Evolutionary conservation across 1,140 invertebrate genomes (phyloP).

Genomic region (Zaprionus tsacasi): DNA sequence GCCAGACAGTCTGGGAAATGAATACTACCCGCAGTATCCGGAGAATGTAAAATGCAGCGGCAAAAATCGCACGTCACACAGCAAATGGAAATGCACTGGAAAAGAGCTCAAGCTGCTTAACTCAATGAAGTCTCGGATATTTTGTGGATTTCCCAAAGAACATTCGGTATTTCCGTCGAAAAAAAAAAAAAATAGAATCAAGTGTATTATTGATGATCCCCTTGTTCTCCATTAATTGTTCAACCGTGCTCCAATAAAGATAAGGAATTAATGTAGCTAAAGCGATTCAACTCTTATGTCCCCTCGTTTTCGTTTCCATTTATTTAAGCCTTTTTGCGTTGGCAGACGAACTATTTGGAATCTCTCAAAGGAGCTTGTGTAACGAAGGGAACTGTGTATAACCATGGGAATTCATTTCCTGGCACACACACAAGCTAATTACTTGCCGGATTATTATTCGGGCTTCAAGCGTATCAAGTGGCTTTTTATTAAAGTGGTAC

Average conservation of each 20-base stretch:
- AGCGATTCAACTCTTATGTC: too few species aligned
- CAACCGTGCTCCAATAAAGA: too few species aligned
- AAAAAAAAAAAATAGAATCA: slow-evolving; percentile 10
- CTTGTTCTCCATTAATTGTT: slow-evolving; percentile 46
- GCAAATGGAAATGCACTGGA: not conserved
- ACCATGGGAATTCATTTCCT: slow-evolving; percentile 7
- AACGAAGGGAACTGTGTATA: not conserved
- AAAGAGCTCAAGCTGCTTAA: slow-evolving; percentile 3
- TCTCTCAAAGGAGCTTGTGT: not conserved
- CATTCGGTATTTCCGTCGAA: slow-evolving; percentile 52
- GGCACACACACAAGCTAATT: slow-evolving; percentile 5
- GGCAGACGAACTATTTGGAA: slow-evolving; percentile 4
- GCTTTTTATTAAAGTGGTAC: slow-evolving; percentile 1
- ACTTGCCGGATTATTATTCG: slow-evolving; percentile 3
- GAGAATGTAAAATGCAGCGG: slow-evolving; percentile 61
- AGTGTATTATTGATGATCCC: slow-evolving; percentile 58
- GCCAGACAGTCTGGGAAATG: slow-evolving; percentile 55
- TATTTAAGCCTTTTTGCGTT: too few species aligned
- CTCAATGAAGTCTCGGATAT: slow-evolving; percentile 10
- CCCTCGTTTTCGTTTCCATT: too few species aligned
- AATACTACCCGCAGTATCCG: slow-evolving; percentile 63
- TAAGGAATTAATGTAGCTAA: too few species aligned
- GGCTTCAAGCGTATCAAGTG: slow-evolving; percentile 11
- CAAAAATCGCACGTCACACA: slow-evolving; percentile 35
- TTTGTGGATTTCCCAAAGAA: slow-evolving; percentile 35